phyloP scores from a whole-genome alignment of 1,140 invertebrate species.

The Lutraria rhynchaena region DNA sequence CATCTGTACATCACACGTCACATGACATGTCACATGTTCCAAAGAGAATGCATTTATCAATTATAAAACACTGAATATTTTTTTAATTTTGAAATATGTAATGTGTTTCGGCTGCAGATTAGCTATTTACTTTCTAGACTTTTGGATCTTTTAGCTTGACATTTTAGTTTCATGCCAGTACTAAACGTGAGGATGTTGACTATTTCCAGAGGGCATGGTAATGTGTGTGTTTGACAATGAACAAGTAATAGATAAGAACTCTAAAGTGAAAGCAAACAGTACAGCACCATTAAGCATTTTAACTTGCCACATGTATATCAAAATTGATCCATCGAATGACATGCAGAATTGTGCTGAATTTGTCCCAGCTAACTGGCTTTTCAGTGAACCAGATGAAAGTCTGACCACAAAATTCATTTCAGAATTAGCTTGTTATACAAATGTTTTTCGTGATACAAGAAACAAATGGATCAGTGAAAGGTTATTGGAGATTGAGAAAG shows the following conservation, averaged over 20 bases:
- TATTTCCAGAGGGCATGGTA: slow-evolving; percentile 46
- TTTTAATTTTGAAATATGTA: no score
- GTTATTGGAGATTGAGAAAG: slow-evolving; percentile 6
- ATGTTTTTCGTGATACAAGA: slow-evolving; percentile 32
- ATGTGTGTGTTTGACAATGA: slow-evolving; percentile 39
- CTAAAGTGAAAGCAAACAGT: slow-evolving; percentile 48
- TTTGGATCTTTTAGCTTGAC: no score
- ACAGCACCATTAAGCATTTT: slow-evolving; percentile 23
- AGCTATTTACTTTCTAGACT: no score
- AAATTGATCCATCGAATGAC: slow-evolving; percentile 19
- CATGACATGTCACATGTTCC: no score
- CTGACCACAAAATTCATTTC: not conserved
- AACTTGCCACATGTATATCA: slow-evolving; percentile 43
- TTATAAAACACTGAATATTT: no score
- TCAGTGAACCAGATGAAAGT: slow-evolving; percentile 4
- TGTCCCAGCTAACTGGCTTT: slow-evolving; percentile 34
- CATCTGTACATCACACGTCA: no score
- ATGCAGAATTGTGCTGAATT: slow-evolving; percentile 15
- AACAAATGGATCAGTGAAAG: slow-evolving; percentile 21
- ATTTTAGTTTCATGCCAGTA: no score
- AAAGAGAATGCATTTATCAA: no score
- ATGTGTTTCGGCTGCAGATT: no score
- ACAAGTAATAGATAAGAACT: slow-evolving; percentile 45
- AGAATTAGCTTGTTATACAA: not conserved
- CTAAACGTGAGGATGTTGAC: no score